Base-by-base conservation (phyloP, 2,888 invertebrate genomes). In the Drosophila barbarae region DNA sequence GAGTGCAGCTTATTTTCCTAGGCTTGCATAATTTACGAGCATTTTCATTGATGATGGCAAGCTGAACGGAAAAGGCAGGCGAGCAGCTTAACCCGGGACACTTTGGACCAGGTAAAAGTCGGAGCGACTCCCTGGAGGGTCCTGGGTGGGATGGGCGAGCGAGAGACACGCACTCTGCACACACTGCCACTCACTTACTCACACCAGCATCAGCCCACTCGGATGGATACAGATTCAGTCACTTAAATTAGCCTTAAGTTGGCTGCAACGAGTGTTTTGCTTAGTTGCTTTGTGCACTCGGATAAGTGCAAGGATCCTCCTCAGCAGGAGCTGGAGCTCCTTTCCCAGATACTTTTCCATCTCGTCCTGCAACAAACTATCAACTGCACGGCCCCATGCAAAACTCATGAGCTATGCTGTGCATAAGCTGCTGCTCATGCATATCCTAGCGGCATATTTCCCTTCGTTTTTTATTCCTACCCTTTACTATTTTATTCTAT, bases 1-100 rank as follows among this genome's bases (percentile, higher is more conserved):
- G 70, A 81, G 86, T 81, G 80, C 80, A 85, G 81, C 83, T 86
- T 84, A 72, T 83, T 86, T 81, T 85, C 84, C 77, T 74, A 83
- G 85, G 75, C 70, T 74, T 81, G 77, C 81, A 81, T 86, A 84
- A 86, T 81, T 86, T 77, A 81, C 66, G 61, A 83, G 77, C 69
- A 71, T 79, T 81, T 79, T 82, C 81, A 81, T 82, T 81, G 81
- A 85, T 81, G 74, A 77, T 85, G 85, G 63, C 59, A 61, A 64
- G 57, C 47, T 58, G 66, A 56, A 75, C 53, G 42, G 53, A 42
- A 63, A 55, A 42, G 44, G 23, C 13, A 55, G 36, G 51, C 34
- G 32, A 44, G 47, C 39, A 67, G 56, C 52, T 58, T 53, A 75
- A 68, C 47, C 63, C 53, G 58, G 54, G 69, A 58, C 56, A 44